Percentiles rank a stretch among this genome's conserved stretches.
Evolutionary conservation across 2,113 vertebrate species (phyloP).

Genomic region (Pelmatolapia mariae): DNA sequence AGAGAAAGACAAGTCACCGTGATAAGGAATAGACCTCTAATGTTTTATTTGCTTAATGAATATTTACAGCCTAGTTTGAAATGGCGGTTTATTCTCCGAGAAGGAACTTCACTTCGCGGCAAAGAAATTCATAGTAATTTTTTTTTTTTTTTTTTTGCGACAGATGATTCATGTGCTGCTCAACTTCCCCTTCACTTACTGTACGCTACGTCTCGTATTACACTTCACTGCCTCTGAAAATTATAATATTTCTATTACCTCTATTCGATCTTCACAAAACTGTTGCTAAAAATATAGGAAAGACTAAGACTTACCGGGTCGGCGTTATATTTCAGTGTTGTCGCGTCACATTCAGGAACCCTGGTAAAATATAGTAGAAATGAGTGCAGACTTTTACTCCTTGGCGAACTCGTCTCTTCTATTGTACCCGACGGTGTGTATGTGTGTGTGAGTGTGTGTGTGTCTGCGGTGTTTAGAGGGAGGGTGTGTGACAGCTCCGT

Average conservation of each 20-base stretch:
- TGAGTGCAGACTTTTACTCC: not conserved
- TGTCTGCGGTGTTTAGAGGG: not conserved
- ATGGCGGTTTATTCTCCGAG: not conserved
- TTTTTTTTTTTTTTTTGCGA: not conserved
- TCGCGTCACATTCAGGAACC: conserved; percentile 20
- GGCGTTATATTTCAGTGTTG: not conserved
- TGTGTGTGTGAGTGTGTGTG: not conserved
- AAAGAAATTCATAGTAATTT: not conserved
- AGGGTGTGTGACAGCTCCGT: conserved; percentile 12
- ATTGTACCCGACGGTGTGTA: not conserved
- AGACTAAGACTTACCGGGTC: conserved; percentile 12
- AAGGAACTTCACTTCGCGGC: not conserved
- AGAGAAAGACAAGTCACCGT: not conserved
- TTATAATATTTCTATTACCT: not conserved
- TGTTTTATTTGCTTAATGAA: not conserved
- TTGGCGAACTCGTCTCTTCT: not conserved
- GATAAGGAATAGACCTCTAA: not conserved
- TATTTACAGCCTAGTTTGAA: not conserved
- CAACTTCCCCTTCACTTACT: not conserved
- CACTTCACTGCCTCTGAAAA: not conserved
- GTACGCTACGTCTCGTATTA: not conserved
- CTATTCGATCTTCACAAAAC: not conserved
- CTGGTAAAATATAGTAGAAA: not conserved
- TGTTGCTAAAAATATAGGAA: not conserved
- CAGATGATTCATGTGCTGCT: not conserved